Percentiles rank a stretch among this genome's conserved stretches.
Evolutionary conservation across 2,113 vertebrate species (phyloP).

Genomic region (Oreotragus oreotragus): DNA sequence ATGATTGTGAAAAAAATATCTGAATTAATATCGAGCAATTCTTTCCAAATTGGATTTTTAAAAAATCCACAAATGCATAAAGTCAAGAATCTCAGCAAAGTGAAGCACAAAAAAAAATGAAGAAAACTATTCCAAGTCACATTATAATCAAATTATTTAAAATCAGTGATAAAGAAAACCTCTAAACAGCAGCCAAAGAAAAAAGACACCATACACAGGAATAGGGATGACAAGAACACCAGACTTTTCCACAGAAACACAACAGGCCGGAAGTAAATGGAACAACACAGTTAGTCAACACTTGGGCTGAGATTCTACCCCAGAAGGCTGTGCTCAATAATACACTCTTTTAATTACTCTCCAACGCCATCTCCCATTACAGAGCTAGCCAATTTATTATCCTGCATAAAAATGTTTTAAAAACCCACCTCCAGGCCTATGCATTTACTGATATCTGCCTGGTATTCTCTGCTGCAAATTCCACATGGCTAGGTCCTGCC

Average conservation of each 20-base stretch:
- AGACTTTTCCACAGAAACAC: not conserved
- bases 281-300: not conserved
- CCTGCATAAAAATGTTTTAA: not conserved
- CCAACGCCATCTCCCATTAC: not conserved
- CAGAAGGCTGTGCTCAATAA: not conserved
- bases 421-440: not conserved
- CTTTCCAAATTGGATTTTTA: not conserved
- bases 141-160: not conserved
- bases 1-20: not conserved
- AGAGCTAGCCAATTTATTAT: not conserved
- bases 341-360: not conserved
- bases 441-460: not conserved
- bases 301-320: not conserved
- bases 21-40: not conserved
- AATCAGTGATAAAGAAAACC: not conserved
- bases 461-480: not conserved
- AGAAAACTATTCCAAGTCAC: not conserved
- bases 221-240: not conserved
- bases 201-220: not conserved
- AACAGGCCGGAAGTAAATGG: not conserved
- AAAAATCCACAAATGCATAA: not conserved
- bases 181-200: not conserved
- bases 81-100: not conserved
- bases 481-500: not conserved
- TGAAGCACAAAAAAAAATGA: not conserved